phyloP scores from a whole-genome alignment of 2,888 invertebrate genomes.

The Ectobius pallidus region DNA sequence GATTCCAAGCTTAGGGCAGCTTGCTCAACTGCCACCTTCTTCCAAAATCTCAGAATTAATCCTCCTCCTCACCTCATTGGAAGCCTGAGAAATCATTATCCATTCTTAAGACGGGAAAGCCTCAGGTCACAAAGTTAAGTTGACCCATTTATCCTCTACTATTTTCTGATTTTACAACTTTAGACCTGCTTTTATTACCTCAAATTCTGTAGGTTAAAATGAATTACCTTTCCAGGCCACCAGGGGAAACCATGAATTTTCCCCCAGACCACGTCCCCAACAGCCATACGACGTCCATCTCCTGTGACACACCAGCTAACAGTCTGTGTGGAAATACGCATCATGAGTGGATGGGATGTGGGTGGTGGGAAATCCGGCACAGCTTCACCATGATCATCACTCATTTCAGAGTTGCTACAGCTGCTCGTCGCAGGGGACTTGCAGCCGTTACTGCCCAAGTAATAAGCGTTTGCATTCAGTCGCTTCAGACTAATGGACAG shows the following conservation, averaged over 20 bases:
- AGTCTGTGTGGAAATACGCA: slow-evolving; percentile 62
- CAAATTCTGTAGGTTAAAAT: too few species aligned
- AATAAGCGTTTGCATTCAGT: slow-evolving; percentile 71
- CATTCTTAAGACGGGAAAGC: too few species aligned
- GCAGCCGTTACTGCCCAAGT: slow-evolving; percentile 56
- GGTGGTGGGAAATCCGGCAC: slow-evolving; percentile 61
- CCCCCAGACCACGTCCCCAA: slow-evolving; percentile 87
- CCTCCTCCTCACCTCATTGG: too few species aligned
- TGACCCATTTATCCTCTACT: too few species aligned
- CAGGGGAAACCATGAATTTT: slow-evolving; percentile 86
- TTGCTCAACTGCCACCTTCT: too few species aligned
- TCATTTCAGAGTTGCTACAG: slow-evolving; percentile 54
- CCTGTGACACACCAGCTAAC: slow-evolving; percentile 62
- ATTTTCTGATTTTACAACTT: too few species aligned
- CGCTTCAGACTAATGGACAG: slow-evolving; percentile 76
- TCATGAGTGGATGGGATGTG: slow-evolving; percentile 57
- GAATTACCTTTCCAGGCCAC: slow-evolving; percentile 86
- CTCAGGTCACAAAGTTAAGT: too few species aligned
- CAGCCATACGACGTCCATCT: slow-evolving; percentile 62
- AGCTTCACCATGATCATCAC: slow-evolving; percentile 54
- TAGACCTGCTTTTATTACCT: too few species aligned
- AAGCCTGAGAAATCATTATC: too few species aligned
- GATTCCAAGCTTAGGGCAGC: too few species aligned
- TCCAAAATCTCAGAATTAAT: too few species aligned
- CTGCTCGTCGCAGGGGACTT: slow-evolving; percentile 58